Percentiles rank a stretch among this genome's conserved stretches.
Evolutionary conservation across 1,140 invertebrate species (phyloP).

Genomic region (Argopecten irradians): DNA sequence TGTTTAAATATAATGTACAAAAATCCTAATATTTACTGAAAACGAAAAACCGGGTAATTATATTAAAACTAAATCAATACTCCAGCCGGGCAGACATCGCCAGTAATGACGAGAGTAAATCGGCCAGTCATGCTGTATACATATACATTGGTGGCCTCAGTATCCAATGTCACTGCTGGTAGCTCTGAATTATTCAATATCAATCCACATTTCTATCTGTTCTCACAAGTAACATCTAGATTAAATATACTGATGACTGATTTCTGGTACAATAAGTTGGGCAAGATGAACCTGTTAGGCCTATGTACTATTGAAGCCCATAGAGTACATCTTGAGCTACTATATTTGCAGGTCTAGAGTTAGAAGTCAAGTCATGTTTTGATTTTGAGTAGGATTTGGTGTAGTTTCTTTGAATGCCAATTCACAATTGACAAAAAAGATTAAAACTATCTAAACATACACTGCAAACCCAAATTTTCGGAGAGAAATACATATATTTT

Average conservation of each 20-base stretch:
- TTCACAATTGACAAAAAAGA: background rate
- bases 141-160: background rate
- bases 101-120: background rate
- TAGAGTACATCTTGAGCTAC: background rate
- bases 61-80: background rate
- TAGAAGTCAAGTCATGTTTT: background rate
- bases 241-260: background rate
- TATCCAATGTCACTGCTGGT: background rate
- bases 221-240: background rate
- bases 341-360: background rate
- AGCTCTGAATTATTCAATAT: conserved; percentile 11
- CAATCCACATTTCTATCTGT: background rate
- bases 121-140: background rate
- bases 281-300: background rate
- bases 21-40: conserved; percentile 13
- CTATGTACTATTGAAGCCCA: background rate
- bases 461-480: background rate
- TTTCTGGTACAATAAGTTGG: background rate
- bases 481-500: background rate
- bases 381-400: background rate
- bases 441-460: background rate
- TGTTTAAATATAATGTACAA: conserved; percentile 14
- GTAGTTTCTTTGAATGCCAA: background rate
- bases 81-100: background rate
- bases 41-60: background rate